Base-by-base conservation (phyloP, 1,140 invertebrate genomes). In the Sogatella furcifera region DNA sequence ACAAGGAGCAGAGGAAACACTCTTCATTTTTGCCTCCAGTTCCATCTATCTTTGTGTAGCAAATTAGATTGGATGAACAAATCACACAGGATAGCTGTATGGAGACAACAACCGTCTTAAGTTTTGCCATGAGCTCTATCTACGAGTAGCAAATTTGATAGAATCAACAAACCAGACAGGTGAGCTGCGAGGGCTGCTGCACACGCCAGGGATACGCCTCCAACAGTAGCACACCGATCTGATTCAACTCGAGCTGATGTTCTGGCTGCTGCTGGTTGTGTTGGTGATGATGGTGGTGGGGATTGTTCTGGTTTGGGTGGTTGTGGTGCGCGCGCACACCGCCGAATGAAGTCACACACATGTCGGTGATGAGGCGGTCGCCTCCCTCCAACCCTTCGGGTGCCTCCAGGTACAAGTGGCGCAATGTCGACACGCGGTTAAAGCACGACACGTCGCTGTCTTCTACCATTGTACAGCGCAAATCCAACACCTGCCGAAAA, bases 391-490 rank as follows among this genome's bases (percentile, higher is more conserved):
- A 8, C 10, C 62, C 57, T n/a, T 59, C 68, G 3, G 78, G 76
- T 38, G 77, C 77, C 62, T 82, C 79, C 49, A 85, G 67, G 63
- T 81, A 80, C 17, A 88, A 68, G 69, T 83, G 79, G 21, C 75
- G 77, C n/a, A 88, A 72, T 5, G 72, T 75, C 31, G 76, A 73
- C 42, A 82, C 77, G 60, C 79, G 79, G 64, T 80, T 82, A 56
- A 88, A 81, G 61, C 83, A 81, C 42, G 81, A 79, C 15, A 86
- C 75, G 70, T 87, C 84, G 8, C 81, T 82, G 64, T 87, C 84
- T 11, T 80, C 80, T 11, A 88, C 75, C 0, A 78, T 77, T 0
- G 83, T 86, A 57, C 79, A 78, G 55, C 84, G 77, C 14, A 86
- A 70, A 67, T 88, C 84, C 22, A 88, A 69, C 17, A 79, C 70